These are phyloP conservation scores for Cantharis lateralis DNA, from an alignment of 2,888 invertebrate genomes.

Conservation along the genomic window DNA sequence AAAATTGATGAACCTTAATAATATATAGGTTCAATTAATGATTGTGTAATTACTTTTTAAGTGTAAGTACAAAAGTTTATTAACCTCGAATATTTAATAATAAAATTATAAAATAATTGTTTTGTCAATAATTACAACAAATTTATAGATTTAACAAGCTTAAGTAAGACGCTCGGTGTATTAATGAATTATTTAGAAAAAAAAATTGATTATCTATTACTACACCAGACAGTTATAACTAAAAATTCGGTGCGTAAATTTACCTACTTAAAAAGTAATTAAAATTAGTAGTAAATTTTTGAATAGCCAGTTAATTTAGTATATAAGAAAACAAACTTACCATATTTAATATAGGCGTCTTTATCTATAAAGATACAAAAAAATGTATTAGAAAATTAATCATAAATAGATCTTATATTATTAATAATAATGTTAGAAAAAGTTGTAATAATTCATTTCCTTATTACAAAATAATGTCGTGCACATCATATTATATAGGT, in stretches of 20 bases:
- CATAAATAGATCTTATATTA: background rate
- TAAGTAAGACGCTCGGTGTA: background rate
- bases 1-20: conserved; percentile 1
- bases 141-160: background rate
- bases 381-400: background rate
- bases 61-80: background rate
- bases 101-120: background rate
- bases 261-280: background rate
- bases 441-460: background rate
- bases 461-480: background rate
- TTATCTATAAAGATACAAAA: conserved; percentile 3
- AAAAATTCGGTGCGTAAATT: background rate
- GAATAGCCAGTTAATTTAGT: background rate
- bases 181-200: background rate
- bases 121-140: background rate
- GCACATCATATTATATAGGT: background rate
- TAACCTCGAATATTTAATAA: background rate
- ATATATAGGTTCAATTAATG: background rate
- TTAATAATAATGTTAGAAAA: background rate
- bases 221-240: background rate
- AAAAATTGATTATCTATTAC: background rate
- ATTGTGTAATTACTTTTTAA: background rate
- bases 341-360: conserved; percentile 2
- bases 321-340: background rate
- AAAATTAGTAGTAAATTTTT: background rate